Conservation (phyloP, 1,140 invertebrate genomes). For the Grapholita molesta region DNA sequence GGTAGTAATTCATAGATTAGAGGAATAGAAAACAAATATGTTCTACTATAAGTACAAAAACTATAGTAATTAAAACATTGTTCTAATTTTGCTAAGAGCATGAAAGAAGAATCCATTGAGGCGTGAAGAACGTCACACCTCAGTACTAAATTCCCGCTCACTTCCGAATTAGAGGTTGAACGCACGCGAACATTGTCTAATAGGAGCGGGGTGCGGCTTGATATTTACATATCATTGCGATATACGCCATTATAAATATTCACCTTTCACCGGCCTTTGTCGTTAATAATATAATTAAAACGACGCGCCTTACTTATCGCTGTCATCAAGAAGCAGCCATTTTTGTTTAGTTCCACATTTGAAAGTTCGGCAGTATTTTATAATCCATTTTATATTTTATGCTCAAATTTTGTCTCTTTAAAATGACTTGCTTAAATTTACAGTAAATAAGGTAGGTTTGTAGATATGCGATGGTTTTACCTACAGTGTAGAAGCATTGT, state of each 20-base stretch:
- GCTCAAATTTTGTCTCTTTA: too few species aligned
- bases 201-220: slow-evolving; percentile 57
- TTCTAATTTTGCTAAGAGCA: slow-evolving; percentile 30
- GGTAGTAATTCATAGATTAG: too few species aligned
- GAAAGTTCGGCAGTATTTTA: not conserved
- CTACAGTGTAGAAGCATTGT: not conserved
- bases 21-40: not conserved
- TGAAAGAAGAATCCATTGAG: slow-evolving; percentile 25
- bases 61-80: not conserved
- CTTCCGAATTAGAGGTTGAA: slow-evolving; percentile 61
- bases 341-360: not conserved
- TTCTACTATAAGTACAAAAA: not conserved
- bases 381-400: too few species aligned
- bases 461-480: too few species aligned
- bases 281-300: slow-evolving; percentile 77
- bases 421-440: too few species aligned
- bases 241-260: slow-evolving; percentile 72
- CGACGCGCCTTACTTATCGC: slow-evolving; percentile 64
- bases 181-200: slow-evolving; percentile 61
- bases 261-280: slow-evolving; percentile 60
- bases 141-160: slow-evolving; percentile 56
- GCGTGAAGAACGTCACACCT: slow-evolving; percentile 51
- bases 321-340: slow-evolving; percentile 53
- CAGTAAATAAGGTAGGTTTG: too few species aligned
- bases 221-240: slow-evolving; percentile 77